These are phyloP conservation scores for Onychomys leucogaster DNA, from an alignment of 2,797 vertebrate species.

Conservation along the genomic window DNA sequence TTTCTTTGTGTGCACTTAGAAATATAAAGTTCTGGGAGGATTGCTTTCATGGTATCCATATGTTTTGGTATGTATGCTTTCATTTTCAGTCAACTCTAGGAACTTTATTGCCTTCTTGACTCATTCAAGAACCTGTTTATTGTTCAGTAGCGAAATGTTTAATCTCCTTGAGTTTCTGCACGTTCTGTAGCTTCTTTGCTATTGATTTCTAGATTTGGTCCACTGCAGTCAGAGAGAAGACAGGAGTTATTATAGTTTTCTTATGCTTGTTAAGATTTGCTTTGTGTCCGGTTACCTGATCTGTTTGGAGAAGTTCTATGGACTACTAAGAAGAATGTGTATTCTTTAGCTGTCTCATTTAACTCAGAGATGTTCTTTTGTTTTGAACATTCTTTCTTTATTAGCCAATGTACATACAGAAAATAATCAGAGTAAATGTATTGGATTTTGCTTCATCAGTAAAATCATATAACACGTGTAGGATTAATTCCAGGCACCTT, in stretches of 20 bases:
- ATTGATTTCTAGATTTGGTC: not conserved
- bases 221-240: not conserved
- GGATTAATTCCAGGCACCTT: not conserved
- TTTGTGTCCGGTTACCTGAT: not conserved
- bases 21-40: not conserved
- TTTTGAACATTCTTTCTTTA: conserved; percentile 27
- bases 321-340: not conserved
- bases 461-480: not conserved
- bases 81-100: not conserved
- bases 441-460: not conserved
- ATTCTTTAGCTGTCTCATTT: not conserved
- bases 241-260: not conserved
- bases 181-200: not conserved
- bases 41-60: not conserved
- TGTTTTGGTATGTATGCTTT: not conserved
- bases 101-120: not conserved
- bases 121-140: not conserved
- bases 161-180: not conserved
- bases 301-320: not conserved
- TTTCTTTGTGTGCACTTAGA: not conserved
- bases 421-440: not conserved
- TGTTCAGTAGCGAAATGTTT: not conserved
- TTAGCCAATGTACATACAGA: conserved; percentile 14
- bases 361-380: not conserved
- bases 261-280: not conserved